Percentiles rank a stretch among this genome's conserved stretches.
These are phyloP conservation scores for Stenotaenia linearis DNA, from an alignment of 2,888 invertebrate genomes.

Conservation along the genomic window DNA sequence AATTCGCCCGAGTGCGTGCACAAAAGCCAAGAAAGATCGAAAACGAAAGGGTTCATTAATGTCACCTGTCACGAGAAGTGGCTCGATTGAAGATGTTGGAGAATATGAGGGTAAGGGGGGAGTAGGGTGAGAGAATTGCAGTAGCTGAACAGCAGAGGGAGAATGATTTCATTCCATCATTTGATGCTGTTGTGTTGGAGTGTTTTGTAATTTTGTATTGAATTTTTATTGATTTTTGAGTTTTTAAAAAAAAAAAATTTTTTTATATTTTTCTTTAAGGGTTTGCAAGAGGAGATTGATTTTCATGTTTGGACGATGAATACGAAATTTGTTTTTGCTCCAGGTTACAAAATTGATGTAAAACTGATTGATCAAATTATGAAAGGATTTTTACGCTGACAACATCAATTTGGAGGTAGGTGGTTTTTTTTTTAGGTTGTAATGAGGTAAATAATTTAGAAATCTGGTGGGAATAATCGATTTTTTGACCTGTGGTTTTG, in stretches of 20 bases:
- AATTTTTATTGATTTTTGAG: neutral
- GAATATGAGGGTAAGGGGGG: neutral
- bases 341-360: neutral
- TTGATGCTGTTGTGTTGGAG: neutral
- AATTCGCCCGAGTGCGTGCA: neutral
- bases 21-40: neutral
- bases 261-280: neutral
- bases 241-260: too few species aligned
- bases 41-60: conserved; percentile 9
- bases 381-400: neutral
- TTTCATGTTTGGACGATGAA: neutral
- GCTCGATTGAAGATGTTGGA: neutral
- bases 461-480: neutral
- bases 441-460: neutral
- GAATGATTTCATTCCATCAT: conserved; percentile 1
- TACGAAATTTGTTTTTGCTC: neutral
- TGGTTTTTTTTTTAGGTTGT: neutral
- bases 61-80: neutral
- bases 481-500: neutral
- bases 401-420: neutral
- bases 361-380: neutral
- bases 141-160: neutral
- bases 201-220: neutral
- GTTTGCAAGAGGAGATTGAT: neutral
- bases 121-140: neutral